phyloP scores from a whole-genome alignment of 2,797 vertebrate genomes.

The Lutjanus argentimaculatus region DNA sequence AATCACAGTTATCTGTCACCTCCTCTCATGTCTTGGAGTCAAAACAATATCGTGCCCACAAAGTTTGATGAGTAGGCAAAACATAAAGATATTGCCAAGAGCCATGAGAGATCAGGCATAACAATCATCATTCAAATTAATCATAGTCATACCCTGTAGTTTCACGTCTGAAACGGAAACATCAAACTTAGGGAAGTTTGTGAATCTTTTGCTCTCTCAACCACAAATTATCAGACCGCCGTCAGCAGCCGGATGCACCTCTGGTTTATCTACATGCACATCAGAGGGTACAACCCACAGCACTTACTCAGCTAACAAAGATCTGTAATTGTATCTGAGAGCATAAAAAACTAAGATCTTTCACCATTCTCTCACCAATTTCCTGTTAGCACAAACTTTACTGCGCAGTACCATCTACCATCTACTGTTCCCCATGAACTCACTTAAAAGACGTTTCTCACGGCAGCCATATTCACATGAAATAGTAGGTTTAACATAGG shows the following conservation, averaged over 20 bases:
- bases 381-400: not conserved
- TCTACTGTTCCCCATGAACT: not conserved
- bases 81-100: not conserved
- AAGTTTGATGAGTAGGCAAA: not conserved
- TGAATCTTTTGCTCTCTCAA: not conserved
- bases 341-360: not conserved
- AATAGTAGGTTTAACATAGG: no score
- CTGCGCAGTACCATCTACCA: no score
- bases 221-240: not conserved
- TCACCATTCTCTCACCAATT: not conserved
- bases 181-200: not conserved
- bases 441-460: not conserved
- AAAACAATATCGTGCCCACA: not conserved
- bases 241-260: not conserved
- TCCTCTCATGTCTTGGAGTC: not conserved
- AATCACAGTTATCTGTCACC: not conserved
- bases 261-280: not conserved
- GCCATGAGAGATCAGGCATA: not conserved
- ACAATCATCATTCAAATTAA: not conserved
- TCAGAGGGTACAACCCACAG: not conserved
- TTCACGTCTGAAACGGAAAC: not conserved
- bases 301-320: not conserved
- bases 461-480: no score
- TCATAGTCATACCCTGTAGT: not conserved
- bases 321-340: not conserved